Conservation (phyloP, 2,888 invertebrate species). For the Eutolmus rufibarbis region DNA sequence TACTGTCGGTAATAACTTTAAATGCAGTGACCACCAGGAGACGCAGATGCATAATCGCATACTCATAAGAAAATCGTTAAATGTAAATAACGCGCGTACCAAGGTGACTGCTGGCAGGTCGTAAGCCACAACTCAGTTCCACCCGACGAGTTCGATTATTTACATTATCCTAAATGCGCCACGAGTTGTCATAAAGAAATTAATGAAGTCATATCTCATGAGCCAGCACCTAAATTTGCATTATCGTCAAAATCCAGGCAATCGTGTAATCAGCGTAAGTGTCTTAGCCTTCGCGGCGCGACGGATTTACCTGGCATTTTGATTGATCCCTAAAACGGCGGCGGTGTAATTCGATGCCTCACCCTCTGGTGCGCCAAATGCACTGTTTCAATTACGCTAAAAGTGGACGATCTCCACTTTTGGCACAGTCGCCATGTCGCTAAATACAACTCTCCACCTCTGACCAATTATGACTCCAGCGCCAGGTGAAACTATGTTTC, state of each 20-base stretch:
- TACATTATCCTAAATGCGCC: background rate
- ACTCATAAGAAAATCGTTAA: background rate
- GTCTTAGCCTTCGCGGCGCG: background rate
- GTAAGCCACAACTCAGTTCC: background rate
- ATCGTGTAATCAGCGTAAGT: background rate
- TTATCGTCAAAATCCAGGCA: background rate
- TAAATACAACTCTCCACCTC: background rate
- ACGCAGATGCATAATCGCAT: background rate
- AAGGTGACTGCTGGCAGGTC: background rate
- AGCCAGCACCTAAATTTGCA: conserved; percentile 8
- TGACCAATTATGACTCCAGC: background rate
- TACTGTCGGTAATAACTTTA: background rate
- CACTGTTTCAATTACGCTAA: background rate
- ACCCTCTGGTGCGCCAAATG: background rate
- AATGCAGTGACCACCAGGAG: background rate
- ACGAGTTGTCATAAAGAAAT: background rate
- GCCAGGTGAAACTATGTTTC: background rate
- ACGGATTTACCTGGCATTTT: background rate
- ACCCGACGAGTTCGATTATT: background rate
- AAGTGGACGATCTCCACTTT: background rate
- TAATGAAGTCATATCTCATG: background rate
- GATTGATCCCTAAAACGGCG: conserved; percentile 10
- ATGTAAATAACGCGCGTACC: background rate
- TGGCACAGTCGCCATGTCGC: background rate
- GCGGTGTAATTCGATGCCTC: background rate